phyloP scores from a whole-genome alignment of 2,888 invertebrate species.

The Boloria selene region DNA sequence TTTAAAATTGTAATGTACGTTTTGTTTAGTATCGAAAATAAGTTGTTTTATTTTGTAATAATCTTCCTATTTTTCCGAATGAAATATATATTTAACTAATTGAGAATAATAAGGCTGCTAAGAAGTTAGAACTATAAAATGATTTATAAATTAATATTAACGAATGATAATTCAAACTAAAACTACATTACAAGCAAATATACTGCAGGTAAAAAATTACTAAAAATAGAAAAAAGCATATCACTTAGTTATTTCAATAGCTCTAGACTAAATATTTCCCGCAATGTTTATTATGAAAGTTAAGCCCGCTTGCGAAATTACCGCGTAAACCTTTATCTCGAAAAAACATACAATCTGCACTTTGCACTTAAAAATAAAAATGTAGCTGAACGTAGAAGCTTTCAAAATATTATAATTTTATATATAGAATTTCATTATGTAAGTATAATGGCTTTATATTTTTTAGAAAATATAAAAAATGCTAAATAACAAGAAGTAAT shows the following conservation, averaged over 20 bases:
- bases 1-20: constrained; percentile 26
- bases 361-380: constrained; percentile 8
- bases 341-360: constrained; percentile 3
- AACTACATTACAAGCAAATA: no score
- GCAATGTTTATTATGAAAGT: constrained; percentile 14
- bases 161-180: no score
- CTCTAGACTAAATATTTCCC: constrained; percentile 10
- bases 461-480: background rate
- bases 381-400: background rate
- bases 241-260: constrained; percentile 10
- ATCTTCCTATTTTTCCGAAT: background rate
- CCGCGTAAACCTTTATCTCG: constrained; percentile 19
- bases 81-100: no score
- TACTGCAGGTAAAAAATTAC: background rate
- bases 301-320: constrained; percentile 12
- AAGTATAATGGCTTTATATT: background rate
- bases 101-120: no score
- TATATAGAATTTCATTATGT: background rate
- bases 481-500: background rate
- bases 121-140: no score
- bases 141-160: no score
- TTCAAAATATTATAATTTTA: background rate
- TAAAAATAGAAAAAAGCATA: constrained; percentile 13
- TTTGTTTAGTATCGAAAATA: background rate
- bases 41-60: background rate